Evolutionary conservation across 2,888 invertebrate genomes (phyloP), one percentile per base, ranked within the genome.

Genomic region (Ischnus inquisitorius): DNA sequence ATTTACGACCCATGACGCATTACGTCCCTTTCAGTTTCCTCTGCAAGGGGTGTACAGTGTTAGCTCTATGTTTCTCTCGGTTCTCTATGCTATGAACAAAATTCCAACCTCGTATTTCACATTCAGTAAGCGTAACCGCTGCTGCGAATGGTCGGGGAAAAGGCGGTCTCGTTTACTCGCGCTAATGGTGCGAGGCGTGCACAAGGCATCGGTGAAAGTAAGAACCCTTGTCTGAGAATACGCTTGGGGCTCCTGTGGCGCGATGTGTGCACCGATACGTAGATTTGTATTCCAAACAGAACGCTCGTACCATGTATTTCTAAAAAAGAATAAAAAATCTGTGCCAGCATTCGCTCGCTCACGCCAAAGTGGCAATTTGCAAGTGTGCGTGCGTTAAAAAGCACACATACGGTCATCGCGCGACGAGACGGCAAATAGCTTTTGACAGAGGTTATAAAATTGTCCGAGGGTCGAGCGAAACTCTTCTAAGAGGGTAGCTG

Each of bases 371-470:
- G 72, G 62, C 51, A 43, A 62, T 64, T 64, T 71, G 19, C 19
- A 19, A 22, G 22, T 54, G 19, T 12, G 54, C 10, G 54, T 22
- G 19, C 54, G 12, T 3, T 79, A 54, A 65, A 65, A 74, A 22
- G 48, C 34, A n/a, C 34, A 19, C 65, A 19, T 69, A 69, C 25
- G 54, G 34, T 68, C 64, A 78, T 60, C 62, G 43, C 2, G 41
- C 64, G 78, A 34, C 2, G 51, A 68, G 51, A 51, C 60, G 43
- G 62, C 48, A 39, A 72, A 68, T 74, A 83, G 79, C 75, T 71
- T 83, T 75, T 75, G 83, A 76, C 75, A 22, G 54, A 6, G 75
- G 46, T 54, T 79, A 65, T 75, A 69, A 79, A 83, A 43, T 48
- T 69, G 39, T 54, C 46, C 14, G 57, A 51, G 51, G 22, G 62